Evolutionary conservation across 1,140 invertebrate species (phyloP), one percentile per base, ranked within the genome.

Genomic region (Ceratosolen solmsi): DNA sequence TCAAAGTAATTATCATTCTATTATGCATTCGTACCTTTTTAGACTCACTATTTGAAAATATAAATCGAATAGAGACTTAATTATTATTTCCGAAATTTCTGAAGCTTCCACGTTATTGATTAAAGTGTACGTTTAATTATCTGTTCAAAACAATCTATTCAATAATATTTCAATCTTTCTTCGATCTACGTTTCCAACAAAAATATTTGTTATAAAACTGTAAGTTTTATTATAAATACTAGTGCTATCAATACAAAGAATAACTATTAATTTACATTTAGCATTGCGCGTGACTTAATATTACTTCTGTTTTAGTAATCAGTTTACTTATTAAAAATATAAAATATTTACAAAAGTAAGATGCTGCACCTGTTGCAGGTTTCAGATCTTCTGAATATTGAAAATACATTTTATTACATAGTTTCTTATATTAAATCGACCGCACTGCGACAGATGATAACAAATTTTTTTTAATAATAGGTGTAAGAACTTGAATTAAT

Each of bases 391-490:
- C n/a, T 38, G 11, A 58, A 27, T 81, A 65, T 25, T 41, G 49
- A 81, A 81, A 81, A 81, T 81, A 81, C 30, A 81, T 75, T 68
- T 81, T 68, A 36, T 81, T 63, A 60, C 30, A 73, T 2, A 76
- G 4, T 75, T 25, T 38, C 7, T 46, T 41, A 54, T 41, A 2
- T 68, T 68, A 41, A n/a, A 41, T 56, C 27, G 22, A 38, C 38
- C 30, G 41, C 46, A 27, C 27, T 30, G 27, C 74, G 17, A 77
- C 58, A 27, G 1, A 76, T 63, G 41, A 41, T 54, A 15, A 0
- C 30, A 41, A 68, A 78, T 27, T 70, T 36, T 54, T 36, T 68
- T 49, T 33, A 70, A 54, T 78, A 36, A 54, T 68, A 58, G 15
- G 33, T 30, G 11, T 36, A 46, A 70, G 5, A 46, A 77, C 38